Percentiles rank a stretch among this genome's conserved stretches.
Evolutionary conservation across 2,888 invertebrate species (phyloP).

Genomic region (Siphlonurus alternatus): DNA sequence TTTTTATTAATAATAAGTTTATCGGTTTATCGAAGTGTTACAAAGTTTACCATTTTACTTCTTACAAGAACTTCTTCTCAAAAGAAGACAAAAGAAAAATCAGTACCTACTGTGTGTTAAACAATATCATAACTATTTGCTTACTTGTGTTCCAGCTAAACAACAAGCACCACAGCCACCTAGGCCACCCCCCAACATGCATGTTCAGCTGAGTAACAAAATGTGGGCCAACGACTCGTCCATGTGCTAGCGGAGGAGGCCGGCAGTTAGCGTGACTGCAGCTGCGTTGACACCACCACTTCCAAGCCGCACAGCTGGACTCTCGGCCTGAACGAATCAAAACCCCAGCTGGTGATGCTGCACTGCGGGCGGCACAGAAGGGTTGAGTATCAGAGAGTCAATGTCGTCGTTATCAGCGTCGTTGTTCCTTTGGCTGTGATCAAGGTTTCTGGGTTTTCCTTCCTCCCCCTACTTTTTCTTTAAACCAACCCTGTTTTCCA

Average conservation of each 20-base stretch:
- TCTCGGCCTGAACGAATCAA: neutral
- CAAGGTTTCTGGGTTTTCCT: neutral
- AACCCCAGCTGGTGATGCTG: no score
- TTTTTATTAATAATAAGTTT: no score
- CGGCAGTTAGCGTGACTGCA: neutral
- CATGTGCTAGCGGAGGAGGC: conserved; percentile 22
- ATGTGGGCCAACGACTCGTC: conserved; percentile 34
- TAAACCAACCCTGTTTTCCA: neutral
- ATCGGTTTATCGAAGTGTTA: no score
- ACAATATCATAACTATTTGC: no score
- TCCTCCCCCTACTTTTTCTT: neutral
- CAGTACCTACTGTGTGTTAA: no score
- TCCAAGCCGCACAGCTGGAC: neutral
- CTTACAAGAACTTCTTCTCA: no score
- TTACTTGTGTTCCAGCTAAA: conserved; percentile 23
- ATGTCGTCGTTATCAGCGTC: neutral
- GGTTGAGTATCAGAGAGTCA: neutral
- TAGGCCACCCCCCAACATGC: conserved; percentile 28
- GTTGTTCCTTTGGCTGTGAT: neutral
- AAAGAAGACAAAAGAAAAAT: no score
- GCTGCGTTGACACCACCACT: neutral
- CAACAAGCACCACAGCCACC: conserved; percentile 44
- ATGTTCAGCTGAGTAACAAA: conserved; percentile 37
- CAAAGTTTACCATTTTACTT: no score
- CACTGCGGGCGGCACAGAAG: no score